These are phyloP conservation scores for Uria aalge DNA, from an alignment of 2,113 vertebrate species.

Conservation along the genomic window DNA sequence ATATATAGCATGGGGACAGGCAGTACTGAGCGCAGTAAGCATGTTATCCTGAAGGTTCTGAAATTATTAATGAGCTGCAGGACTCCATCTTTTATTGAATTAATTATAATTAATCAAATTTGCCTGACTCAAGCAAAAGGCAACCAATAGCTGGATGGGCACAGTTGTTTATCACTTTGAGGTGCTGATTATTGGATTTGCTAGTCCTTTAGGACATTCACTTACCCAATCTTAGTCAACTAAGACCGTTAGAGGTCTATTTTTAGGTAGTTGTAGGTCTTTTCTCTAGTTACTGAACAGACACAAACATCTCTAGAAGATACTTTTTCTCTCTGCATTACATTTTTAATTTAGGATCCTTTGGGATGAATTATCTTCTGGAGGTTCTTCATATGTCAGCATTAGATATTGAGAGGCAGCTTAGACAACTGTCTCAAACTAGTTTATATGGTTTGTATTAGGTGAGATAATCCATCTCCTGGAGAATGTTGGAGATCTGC, in stretches of 20 bases:
- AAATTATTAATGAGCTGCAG: conserved; percentile 19
- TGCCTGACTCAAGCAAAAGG: background rate
- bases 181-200: background rate
- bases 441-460: background rate
- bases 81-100: background rate
- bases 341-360: background rate
- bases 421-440: background rate
- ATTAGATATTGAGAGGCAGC: background rate
- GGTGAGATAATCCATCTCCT: background rate
- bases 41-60: background rate
- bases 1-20: background rate
- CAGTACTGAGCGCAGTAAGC: background rate
- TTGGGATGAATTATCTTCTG: background rate
- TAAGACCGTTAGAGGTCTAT: background rate
- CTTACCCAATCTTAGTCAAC: background rate
- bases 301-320: background rate
- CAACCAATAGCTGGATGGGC: background rate
- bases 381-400: background rate
- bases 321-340: background rate
- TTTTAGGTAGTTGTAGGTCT: background rate
- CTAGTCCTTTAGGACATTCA: background rate
- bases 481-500: background rate
- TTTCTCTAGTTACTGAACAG: background rate
- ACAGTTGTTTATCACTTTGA: background rate
- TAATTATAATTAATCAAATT: conserved; percentile 17